Percentiles rank a stretch among this genome's conserved stretches.
phyloP scores from a whole-genome alignment of 1,140 invertebrate species.

The Harlomillsia oculata region DNA sequence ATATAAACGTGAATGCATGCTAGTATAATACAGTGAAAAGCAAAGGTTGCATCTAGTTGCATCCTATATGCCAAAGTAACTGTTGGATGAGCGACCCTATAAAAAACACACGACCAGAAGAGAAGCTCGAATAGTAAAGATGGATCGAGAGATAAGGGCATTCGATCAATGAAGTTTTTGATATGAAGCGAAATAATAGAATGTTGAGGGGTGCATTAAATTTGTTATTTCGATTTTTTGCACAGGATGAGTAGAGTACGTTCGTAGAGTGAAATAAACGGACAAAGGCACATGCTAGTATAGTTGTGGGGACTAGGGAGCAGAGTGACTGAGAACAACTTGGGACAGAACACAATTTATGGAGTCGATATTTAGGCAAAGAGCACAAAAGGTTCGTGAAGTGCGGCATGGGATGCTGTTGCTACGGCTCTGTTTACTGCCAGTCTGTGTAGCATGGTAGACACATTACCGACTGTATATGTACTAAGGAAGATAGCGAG shows the following conservation, averaged over 20 bases:
- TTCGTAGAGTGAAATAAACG: background rate
- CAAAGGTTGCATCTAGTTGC: too few relatives aligned
- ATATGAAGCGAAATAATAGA: constrained; percentile 19
- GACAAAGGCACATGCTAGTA: background rate
- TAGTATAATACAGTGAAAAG: too few relatives aligned
- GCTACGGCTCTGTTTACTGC: background rate
- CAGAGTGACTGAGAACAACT: background rate
- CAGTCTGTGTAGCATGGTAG: constrained; percentile 3
- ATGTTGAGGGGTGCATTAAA: constrained; percentile 25
- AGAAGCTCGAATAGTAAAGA: constrained; percentile 29
- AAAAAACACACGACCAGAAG: background rate
- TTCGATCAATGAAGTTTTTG: constrained; percentile 14
- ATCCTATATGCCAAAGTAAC: too few relatives aligned
- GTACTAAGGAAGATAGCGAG: constrained; percentile 6
- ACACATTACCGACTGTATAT: constrained; percentile 1
- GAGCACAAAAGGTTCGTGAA: constrained; percentile 12
- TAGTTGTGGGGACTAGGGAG: background rate
- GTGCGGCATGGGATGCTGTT: constrained; percentile 4
- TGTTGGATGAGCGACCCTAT: too few relatives aligned
- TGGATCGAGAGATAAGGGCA: constrained; percentile 36
- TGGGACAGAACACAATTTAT: constrained; percentile 14
- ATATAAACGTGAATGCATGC: too few relatives aligned
- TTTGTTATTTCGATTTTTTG: constrained; percentile 23
- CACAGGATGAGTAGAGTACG: constrained; percentile 9
- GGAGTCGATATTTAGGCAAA: constrained; percentile 22